phyloP scores from a whole-genome alignment of 2,113 vertebrate genomes.

The Eurypyga helias region DNA sequence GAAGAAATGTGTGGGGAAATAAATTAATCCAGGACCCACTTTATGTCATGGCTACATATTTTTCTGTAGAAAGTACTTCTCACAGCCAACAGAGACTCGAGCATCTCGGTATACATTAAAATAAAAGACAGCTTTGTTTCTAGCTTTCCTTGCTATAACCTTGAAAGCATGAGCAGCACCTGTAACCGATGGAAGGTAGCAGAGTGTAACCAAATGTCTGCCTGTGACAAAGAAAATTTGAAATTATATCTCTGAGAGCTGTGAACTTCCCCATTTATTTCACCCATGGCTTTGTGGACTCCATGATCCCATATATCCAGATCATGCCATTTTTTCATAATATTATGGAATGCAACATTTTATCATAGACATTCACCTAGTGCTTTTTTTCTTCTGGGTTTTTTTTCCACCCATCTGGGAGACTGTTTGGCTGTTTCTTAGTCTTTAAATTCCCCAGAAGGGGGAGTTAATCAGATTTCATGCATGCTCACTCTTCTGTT shows the following conservation, averaged over 20 bases:
- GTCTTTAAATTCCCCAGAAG: neutral
- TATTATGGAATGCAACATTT: neutral
- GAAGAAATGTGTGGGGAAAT: neutral
- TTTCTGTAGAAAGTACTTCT: neutral
- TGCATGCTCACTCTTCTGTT: neutral
- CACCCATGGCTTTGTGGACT: neutral
- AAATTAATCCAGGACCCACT: neutral
- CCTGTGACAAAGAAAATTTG: neutral
- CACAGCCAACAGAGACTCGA: neutral
- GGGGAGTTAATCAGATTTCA: neutral
- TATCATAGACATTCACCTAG: neutral
- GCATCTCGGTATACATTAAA: neutral
- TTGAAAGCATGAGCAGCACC: neutral
- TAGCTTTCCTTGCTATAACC: conserved; percentile 7
- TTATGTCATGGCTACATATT: neutral
- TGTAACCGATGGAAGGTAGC: neutral
- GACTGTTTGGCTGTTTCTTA: neutral
- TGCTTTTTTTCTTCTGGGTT: neutral
- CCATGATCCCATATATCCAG: neutral
- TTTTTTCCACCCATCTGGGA: neutral
- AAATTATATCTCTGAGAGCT: neutral
- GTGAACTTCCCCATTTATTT: neutral
- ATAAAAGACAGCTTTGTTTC: conserved; percentile 4
- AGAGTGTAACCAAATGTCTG: conserved; percentile 25
- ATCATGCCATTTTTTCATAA: neutral